Base-by-base conservation (phyloP, 2,113 vertebrate species). In the Sturnira hondurensis region DNA sequence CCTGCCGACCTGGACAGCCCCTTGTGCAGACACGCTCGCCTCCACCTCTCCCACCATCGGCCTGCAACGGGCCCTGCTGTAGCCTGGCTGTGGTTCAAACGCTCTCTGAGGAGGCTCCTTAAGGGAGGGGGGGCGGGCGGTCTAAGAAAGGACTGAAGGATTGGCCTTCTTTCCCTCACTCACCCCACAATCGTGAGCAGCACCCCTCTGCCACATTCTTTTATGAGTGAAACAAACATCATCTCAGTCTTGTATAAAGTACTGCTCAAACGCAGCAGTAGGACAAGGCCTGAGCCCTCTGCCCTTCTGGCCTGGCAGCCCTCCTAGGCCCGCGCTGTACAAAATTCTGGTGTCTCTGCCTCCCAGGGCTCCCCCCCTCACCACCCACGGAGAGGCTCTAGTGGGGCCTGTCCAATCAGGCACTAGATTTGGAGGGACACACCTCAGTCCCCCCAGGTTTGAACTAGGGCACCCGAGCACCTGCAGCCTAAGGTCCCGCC, bases 51-150 rank as follows among this genome's bases (percentile, higher is more conserved):
- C 1, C n/a, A 0, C 20, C 5, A 0, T 45, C 31, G 17, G 20
- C 63, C 19, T 45, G 19, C 15, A 70, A 26, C 2, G 45, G 11
- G 19, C 74, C 82, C 74, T 17, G 7, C 38, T 26, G 67, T 58
- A 67, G 38, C 3, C 4, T 33, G 76, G 52, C 45, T 36, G 24
- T 26, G 26, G 4, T 7, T 33, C 67, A 43, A 1, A 28, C 71
- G 61, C 88, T 24, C 17, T n/a, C 76, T 9, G 26, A 43, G 36
- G 28, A 63, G 16, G 63, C 4, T n/a, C 74, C 74, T 65, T 65
- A 26, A 10, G 0, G 11, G 36, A 24, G 38, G 31, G 1, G 10
- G 0, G 11, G 36, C 24, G 38, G 31, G 1, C 24, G 1, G 10
- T 56, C 56, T 54, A n/a, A 31, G 65, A 81, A 45, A 24, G 16